Evolutionary conservation across 2,113 vertebrate species (phyloP), one percentile per base, ranked within the genome.

Genomic region (Casuarius casuarius): DNA sequence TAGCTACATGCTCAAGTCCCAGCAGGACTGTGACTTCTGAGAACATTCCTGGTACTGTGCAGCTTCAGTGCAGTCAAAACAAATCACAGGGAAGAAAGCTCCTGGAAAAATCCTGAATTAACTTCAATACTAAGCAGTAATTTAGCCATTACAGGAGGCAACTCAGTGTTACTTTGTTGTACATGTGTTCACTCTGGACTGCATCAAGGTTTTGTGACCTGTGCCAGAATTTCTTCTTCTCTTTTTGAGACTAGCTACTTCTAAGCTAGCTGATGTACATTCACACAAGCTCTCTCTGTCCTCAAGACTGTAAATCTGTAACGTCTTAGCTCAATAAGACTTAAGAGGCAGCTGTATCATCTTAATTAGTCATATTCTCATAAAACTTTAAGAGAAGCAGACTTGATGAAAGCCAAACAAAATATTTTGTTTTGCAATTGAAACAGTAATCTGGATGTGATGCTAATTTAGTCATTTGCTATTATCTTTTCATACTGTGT

Each of bases 391-490:
- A 70, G 40, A 44, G 65, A 52, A 81, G 62, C 2, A 7, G 58
- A 49, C 40, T 75, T 82, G 82, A 81, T 94, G 89, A 94, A 96
- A 92, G 70, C 29, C n/a, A 48, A 73, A 78, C n/a, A 65, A 92
- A 93, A 22, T 74, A 75, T 21, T 94, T 89, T 46, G 61, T 75
- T 92, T 62, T 84, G 52, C 63, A 66, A 52, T 78, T 91, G 92
- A 73, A 93, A 38, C 23, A 40, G 29, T 63, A 49, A 70, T 52
- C 80, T 91, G 68, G 68, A 94, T 63, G 58, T 46, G 51, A 56
- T 90, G 54, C 84, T 77, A 62, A 33, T 87, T 72, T 66, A 11
- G 16, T 87, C 44, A 63, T 85, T 94, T 76, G 54, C 77, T n/a
- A n/a, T 93, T 94, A 74, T 92, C 77, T 92, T 83, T 82, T 84